Conservation (phyloP, 2,797 vertebrate genomes). For the Argya squamiceps region DNA sequence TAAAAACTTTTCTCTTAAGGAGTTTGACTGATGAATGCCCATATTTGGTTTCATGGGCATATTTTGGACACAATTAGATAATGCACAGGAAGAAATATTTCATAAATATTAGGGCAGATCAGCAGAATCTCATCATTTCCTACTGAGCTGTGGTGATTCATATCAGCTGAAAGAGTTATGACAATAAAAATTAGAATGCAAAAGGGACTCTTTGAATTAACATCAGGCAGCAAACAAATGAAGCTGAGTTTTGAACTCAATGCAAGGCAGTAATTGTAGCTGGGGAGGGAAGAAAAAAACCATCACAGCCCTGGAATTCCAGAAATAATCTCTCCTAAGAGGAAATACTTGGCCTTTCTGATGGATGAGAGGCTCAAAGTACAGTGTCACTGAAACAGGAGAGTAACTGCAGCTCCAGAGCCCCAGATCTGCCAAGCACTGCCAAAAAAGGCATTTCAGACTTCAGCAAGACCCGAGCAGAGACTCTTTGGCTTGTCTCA, state of each 20-base stretch:
- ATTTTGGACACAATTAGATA: background rate
- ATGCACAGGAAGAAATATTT: background rate
- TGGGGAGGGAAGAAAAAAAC: background rate
- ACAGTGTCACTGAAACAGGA: conserved; percentile 12
- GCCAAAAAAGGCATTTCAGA: conserved; percentile 43
- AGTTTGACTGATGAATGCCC: background rate
- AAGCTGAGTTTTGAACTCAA: background rate
- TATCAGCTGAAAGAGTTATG: background rate
- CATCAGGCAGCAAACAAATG: background rate
- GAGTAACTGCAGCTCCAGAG: background rate
- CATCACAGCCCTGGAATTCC: background rate
- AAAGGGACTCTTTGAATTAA: background rate
- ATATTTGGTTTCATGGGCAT: background rate
- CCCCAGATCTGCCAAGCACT: background rate
- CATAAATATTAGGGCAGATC: background rate
- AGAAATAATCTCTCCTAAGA: conserved; percentile 19
- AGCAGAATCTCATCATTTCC: background rate
- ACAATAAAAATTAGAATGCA: background rate
- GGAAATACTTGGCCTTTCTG: background rate
- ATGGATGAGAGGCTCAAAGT: background rate
- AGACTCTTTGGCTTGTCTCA: background rate
- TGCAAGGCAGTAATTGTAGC: background rate
- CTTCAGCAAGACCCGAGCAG: background rate
- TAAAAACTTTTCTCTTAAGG: background rate
- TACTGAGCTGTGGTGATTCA: background rate